Base-by-base conservation (phyloP, 2,888 invertebrate species). In the Onchidella celtica region DNA sequence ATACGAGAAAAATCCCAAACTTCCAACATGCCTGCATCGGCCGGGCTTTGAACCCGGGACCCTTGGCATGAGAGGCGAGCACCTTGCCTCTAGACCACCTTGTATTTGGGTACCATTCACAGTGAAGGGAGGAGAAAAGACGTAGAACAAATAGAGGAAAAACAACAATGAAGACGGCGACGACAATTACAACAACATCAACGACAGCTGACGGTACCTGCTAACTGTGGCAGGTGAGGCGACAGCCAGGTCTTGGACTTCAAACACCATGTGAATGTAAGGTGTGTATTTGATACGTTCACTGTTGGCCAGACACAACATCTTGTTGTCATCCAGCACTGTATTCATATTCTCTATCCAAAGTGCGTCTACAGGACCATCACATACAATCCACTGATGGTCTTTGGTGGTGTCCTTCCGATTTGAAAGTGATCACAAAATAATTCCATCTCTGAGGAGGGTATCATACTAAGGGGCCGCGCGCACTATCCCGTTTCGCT, bases 261-360 rank as follows among this genome's bases (percentile, higher is more conserved):
- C 94, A 92, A 97, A 97, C 27, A 97, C 84, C 97, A 97, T 97
- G 89, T 97, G 97, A 0, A 97, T 97, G 94, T 96, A 97, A 0
- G 96, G 96, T 0, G 97, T 97, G 34, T 97, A 95, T 93, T 97
- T 97, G 84, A 98, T 98, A 83, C 97, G 95, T 93, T 97, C 97
- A 0, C 97, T 97, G 94, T 97, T 97, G 1, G 97, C 97, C 55
- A 98, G 94, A 89, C 97, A 97, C 55, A 98, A 88, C 97, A 97
- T 97, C 94, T 97, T 98, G 92, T 97, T 98, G 91, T 98, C 97
- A 90, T 98, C 98, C 6, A 97, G 94, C 0, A 97, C 97, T 0
- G 97, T 97, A 93, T 97, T 97, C 95, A 98, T 95, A 91, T 97
- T 97, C 93, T 98, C 98, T 85, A 98, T 97, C 98, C 98, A 98